These are phyloP conservation scores for Litocranius walleri DNA, from an alignment of 2,113 vertebrate genomes.

Conservation along the genomic window DNA sequence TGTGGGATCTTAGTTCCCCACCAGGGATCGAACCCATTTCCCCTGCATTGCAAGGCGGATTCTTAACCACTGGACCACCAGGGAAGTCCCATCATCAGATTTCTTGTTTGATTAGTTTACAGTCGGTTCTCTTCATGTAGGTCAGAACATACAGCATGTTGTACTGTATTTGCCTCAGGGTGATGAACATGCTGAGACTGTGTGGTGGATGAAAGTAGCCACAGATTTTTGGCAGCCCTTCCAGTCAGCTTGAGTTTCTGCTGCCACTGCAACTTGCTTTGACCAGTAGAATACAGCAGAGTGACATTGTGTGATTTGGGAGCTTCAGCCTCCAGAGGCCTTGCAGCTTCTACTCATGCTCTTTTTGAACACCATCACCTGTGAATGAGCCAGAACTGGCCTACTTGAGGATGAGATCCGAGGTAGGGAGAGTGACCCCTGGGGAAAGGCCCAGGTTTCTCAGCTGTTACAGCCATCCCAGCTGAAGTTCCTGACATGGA, in stretches of 20 bases:
- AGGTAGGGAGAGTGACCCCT: not conserved
- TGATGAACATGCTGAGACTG: not conserved
- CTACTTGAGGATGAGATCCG: not conserved
- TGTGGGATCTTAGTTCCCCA: not conserved
- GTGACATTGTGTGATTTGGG: not conserved
- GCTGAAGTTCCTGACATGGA: not conserved
- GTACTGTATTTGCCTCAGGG: not conserved
- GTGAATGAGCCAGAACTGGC: not conserved
- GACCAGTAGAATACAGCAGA: not conserved
- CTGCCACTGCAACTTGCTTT: not conserved
- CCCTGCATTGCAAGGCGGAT: not conserved
- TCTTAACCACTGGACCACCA: not conserved
- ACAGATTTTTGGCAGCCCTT: not conserved
- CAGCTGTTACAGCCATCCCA: not conserved
- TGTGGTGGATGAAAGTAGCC: not conserved
- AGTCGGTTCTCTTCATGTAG: not conserved
- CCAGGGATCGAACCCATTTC: not conserved
- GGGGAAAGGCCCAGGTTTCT: not conserved
- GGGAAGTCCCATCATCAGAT: not conserved
- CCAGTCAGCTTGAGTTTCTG: not conserved
- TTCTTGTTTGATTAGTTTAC: not conserved
- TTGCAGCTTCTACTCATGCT: not conserved
- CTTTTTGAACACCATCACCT: not conserved
- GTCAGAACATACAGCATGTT: not conserved
- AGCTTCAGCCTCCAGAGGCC: not conserved